Conservation (phyloP, 2,888 invertebrate genomes). For the Ecliptopera silaceata region DNA sequence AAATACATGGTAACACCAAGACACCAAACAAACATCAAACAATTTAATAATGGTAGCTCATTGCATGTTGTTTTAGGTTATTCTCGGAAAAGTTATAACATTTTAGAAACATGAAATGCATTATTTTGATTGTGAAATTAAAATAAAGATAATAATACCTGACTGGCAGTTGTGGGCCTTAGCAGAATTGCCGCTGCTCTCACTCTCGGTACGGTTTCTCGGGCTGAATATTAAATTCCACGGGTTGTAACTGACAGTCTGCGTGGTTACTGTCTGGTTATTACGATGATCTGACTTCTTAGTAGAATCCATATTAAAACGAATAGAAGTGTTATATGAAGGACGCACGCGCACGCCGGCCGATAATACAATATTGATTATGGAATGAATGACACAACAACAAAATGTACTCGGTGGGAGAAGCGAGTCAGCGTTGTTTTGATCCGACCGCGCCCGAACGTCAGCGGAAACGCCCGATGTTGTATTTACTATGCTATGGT, state of each 20-base stretch:
- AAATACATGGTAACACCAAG: too few species aligned
- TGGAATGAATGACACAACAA: conserved; percentile 46
- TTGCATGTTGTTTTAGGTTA: too few species aligned
- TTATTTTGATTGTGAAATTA: background rate
- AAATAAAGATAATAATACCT: conserved; percentile 45
- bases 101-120: too few species aligned
- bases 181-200: conserved; percentile 68
- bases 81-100: too few species aligned
- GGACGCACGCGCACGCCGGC: conserved; percentile 55
- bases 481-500: conserved; percentile 47
- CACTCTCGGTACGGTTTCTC: conserved; percentile 71
- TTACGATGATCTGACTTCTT: conserved; percentile 54
- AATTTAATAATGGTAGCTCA: too few species aligned
- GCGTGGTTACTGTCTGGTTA: conserved; percentile 36
- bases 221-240: conserved; percentile 73
- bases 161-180: conserved; percentile 58
- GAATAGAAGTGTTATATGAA: conserved; percentile 9
- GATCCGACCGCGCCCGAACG: conserved; percentile 64
- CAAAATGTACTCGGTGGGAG: conserved; percentile 32
- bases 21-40: too few species aligned
- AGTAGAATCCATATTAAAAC: conserved; percentile 60
- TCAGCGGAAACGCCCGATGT: conserved; percentile 63
- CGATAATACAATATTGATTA: conserved; percentile 60
- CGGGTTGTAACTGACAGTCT: conserved; percentile 60
- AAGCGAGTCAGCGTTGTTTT: conserved; percentile 61